Percentiles rank a stretch among this genome's conserved stretches.
phyloP scores from a whole-genome alignment of 2,113 vertebrate genomes.

The Gracilinanus agilis region DNA sequence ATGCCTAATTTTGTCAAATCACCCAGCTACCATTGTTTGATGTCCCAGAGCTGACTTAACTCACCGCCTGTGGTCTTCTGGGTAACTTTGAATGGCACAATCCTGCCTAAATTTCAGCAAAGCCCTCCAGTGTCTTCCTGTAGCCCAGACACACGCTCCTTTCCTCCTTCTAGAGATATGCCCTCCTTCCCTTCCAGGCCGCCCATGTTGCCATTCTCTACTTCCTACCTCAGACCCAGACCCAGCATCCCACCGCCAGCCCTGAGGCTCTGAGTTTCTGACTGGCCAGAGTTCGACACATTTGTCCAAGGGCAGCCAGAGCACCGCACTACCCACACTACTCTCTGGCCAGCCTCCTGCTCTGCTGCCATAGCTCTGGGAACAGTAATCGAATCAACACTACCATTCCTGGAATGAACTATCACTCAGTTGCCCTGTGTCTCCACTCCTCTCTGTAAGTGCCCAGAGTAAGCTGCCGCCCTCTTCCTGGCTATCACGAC shows the following conservation, averaged over 20 bases:
- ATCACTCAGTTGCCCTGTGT: not conserved
- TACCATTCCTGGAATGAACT: not conserved
- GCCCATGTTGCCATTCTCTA: not conserved
- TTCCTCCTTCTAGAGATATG: not conserved
- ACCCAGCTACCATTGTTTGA: not conserved
- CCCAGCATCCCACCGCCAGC: conserved; percentile 60
- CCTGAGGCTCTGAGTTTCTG: conserved; percentile 62
- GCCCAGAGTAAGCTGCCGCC: not conserved
- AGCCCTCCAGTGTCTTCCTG: not conserved
- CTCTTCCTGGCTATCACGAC: not conserved
- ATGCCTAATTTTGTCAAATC: not conserved
- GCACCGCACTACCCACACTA: not conserved
- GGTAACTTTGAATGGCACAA: not conserved
- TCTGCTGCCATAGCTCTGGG: not conserved
- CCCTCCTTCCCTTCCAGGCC: not conserved
- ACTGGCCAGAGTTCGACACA: not conserved
- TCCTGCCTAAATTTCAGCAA: not conserved
- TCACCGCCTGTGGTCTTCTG: not conserved
- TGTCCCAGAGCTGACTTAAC: not conserved
- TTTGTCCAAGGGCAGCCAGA: not conserved
- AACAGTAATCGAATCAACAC: not conserved
- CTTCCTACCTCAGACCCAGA: conserved; percentile 10
- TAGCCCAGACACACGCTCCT: not conserved
- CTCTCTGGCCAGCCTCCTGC: not conserved
- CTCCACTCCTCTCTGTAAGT: not conserved